Conservation (phyloP, 1,140 invertebrate species). For the Dreissena rostriformis region DNA sequence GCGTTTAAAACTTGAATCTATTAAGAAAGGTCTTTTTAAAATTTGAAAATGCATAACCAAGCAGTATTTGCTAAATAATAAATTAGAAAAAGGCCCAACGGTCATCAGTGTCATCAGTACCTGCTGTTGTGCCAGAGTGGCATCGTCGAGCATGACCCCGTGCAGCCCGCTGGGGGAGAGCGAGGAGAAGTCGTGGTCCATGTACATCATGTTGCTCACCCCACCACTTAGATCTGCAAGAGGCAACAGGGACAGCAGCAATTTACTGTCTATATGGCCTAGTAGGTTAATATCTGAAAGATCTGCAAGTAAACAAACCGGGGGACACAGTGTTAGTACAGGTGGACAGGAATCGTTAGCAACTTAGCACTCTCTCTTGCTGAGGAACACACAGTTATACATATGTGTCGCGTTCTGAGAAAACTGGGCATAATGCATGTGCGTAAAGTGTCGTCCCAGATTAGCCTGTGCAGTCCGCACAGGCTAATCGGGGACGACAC, state of each 20-base stretch:
- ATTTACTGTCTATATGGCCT: conserved; percentile 64
- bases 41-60: no score
- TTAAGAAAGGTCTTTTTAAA: no score
- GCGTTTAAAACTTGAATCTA: no score
- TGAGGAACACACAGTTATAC: no score
- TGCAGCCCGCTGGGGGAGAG: conserved; percentile 56
- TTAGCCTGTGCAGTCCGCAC: no score
- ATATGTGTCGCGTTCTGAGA: no score
- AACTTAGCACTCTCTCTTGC: no score
- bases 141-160: conserved; percentile 68
- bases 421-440: no score
- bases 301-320: conserved; percentile 58
- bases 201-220: conserved; percentile 66
- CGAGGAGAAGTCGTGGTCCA: conserved; percentile 67
- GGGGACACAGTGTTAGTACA: conserved; percentile 56
- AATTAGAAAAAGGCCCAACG: no score
- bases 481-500: no score
- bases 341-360: background rate
- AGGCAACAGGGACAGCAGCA: conserved; percentile 61
- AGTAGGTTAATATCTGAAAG: conserved; percentile 29
- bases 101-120: conserved; percentile 41
- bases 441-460: no score
- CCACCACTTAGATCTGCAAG: conserved; percentile 71
- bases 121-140: conserved; percentile 74
- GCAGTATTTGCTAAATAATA: no score